phyloP scores from a whole-genome alignment of 2,797 vertebrate species.

The Coreius guichenoti region DNA sequence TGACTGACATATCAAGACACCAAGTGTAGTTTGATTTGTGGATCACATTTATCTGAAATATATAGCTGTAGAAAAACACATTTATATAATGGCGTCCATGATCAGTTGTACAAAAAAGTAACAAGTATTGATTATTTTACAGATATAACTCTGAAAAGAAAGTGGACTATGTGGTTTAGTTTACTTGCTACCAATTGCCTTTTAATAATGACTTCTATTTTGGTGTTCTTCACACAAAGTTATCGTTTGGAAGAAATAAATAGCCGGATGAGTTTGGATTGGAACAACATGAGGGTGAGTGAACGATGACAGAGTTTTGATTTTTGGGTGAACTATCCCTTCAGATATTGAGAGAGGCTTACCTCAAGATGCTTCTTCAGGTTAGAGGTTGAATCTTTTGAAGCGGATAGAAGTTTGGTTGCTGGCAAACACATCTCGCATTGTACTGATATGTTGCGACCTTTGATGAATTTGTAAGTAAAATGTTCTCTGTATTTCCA shows the following conservation, averaged over 20 bases:
- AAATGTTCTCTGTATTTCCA: constrained; percentile 30
- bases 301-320: background rate
- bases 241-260: background rate
- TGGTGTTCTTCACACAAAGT: background rate
- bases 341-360: constrained; percentile 3
- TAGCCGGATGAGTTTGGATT: background rate
- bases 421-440: constrained; percentile 34
- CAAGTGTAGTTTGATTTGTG: background rate
- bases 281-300: background rate
- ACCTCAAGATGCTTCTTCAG: constrained; percentile 28
- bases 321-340: constrained; percentile 9
- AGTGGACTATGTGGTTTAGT: background rate
- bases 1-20: background rate
- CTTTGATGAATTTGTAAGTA: constrained; percentile 40
- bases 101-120: background rate
- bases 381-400: constrained; percentile 42
- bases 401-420: constrained; percentile 8
- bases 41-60: background rate
- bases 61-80: background rate
- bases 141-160: background rate
- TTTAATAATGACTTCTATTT: background rate
- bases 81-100: background rate
- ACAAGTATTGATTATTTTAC: background rate
- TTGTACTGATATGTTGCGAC: constrained; percentile 31
- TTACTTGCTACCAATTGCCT: background rate